Conservation (phyloP, 2,888 invertebrate genomes). For the Ormyrus rosae region DNA sequence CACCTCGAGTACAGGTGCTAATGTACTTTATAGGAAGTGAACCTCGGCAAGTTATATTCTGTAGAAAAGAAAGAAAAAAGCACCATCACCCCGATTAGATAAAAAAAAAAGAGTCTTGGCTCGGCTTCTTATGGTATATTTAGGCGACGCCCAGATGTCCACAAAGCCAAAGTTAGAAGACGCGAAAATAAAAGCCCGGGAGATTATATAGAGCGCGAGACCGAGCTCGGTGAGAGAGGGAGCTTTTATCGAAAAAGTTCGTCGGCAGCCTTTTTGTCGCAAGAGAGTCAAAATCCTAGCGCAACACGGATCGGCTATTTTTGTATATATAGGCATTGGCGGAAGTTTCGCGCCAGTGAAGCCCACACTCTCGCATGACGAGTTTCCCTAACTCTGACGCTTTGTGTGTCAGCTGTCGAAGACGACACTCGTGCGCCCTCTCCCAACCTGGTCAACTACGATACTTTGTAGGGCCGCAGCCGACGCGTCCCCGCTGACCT, state of each 20-base stretch:
- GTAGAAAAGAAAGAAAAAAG: too few relatives aligned
- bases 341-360: background rate
- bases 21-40: too few relatives aligned
- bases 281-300: background rate
- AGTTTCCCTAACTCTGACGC: background rate
- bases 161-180: background rate
- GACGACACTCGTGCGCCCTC: background rate
- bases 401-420: slow-evolving; percentile 13
- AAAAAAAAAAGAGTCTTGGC: background rate
- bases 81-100: background rate
- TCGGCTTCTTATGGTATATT: slow-evolving; percentile 9
- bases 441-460: background rate
- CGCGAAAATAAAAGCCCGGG: slow-evolving; percentile 18
- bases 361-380: background rate
- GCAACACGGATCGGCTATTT: slow-evolving; percentile 14
- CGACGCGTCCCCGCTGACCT: slow-evolving; percentile 39
- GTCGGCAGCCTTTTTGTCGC: slow-evolving; percentile 14
- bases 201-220: slow-evolving; percentile 40
- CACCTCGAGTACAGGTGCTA: too few relatives aligned
- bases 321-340: slow-evolving; percentile 11
- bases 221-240: slow-evolving; percentile 8
- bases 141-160: background rate
- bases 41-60: too few relatives aligned
- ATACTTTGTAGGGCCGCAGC: slow-evolving; percentile 7
- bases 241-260: slow-evolving; percentile 24